phyloP scores from a whole-genome alignment of 2,113 vertebrate species.

The Columba livia region DNA sequence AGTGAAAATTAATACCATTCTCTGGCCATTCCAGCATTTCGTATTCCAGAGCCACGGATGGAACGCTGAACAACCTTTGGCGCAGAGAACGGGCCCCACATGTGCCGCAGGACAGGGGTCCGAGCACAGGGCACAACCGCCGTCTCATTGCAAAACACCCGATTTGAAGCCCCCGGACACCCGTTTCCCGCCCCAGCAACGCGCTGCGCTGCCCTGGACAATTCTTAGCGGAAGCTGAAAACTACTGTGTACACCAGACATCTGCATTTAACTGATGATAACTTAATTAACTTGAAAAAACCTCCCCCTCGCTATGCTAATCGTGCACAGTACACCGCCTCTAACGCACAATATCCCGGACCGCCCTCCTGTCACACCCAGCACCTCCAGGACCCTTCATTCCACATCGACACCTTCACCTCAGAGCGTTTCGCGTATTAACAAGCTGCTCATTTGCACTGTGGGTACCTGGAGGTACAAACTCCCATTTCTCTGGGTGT shows the following conservation, averaged over 20 bases:
- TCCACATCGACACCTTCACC: neutral
- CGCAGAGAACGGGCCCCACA: neutral
- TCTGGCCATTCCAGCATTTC: neutral
- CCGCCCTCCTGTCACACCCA: neutral
- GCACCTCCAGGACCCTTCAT: neutral
- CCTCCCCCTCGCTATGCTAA: neutral
- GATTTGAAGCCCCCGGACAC: too few species aligned
- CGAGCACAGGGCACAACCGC: too few species aligned
- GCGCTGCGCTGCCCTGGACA: neutral
- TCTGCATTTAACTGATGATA: neutral
- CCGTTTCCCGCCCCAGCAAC: too few species aligned
- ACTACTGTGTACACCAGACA: neutral
- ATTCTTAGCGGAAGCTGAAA: neutral
- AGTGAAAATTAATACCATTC: neutral
- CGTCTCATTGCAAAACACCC: too few species aligned
- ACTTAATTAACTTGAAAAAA: constrained; percentile 3
- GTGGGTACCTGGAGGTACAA: neutral
- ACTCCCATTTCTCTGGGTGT: neutral
- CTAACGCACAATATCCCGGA: neutral
- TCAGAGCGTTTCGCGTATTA: neutral
- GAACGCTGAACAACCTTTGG: neutral
- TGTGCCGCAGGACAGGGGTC: too few species aligned
- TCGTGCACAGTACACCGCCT: neutral
- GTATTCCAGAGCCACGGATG: neutral
- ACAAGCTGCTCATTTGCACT: neutral